phyloP scores from a whole-genome alignment of 2,113 vertebrate species.

The Phycodurus eques region DNA sequence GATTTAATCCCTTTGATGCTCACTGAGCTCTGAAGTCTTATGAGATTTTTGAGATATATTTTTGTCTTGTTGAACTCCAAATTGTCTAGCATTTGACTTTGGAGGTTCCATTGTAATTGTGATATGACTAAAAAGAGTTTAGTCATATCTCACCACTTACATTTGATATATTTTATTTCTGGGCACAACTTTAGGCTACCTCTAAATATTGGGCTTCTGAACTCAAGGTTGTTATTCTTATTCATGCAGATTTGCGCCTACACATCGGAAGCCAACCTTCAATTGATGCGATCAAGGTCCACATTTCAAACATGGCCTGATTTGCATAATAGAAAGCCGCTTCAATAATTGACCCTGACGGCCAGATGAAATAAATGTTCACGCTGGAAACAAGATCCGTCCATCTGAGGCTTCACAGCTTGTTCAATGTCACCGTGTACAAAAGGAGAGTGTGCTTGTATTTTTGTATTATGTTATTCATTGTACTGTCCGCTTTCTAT shows the following conservation, averaged over 20 bases:
- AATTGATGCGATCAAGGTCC: slow-evolving; percentile 61
- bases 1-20: not conserved
- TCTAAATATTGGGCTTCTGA: slow-evolving; percentile 12
- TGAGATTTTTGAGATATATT: too few species aligned
- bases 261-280: slow-evolving; percentile 53
- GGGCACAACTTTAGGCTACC: not conserved
- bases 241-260: slow-evolving; percentile 24
- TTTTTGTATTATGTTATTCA: slow-evolving; percentile 1
- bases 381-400: slow-evolving; percentile 17
- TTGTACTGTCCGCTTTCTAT: not conserved
- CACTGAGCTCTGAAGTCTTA: not conserved
- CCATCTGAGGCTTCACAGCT: slow-evolving; percentile 13
- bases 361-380: slow-evolving; percentile 47
- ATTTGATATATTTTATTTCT: slow-evolving; percentile 12
- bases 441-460: slow-evolving; percentile 4
- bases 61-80: not conserved
- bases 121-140: not conserved
- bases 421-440: slow-evolving; percentile 3
- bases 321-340: slow-evolving; percentile 69
- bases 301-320: slow-evolving; percentile 43
- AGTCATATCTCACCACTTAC: not conserved
- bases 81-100: not conserved
- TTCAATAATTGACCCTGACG: slow-evolving; percentile 21
- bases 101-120: not conserved
- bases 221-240: slow-evolving; percentile 20